Evolutionary conservation across 2,888 invertebrate genomes (phyloP).

Genomic region (Auanema freiburgensis): DNA sequence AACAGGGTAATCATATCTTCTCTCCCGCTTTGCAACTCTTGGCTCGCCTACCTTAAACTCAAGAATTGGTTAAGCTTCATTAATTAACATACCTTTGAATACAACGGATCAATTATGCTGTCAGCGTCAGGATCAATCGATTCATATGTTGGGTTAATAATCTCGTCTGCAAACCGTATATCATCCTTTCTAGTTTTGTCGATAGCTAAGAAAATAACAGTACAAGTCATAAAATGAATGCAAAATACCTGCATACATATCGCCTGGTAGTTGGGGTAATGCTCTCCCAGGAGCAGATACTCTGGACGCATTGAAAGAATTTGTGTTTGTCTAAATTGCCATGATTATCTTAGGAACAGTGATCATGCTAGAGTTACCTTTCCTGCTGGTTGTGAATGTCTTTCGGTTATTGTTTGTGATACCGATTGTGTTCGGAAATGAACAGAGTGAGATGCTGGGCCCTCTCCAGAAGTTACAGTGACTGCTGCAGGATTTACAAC

Average conservation of each 20-base stretch:
- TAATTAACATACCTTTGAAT: constrained; percentile 47
- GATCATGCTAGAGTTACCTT: constrained; percentile 9
- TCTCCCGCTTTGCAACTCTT: constrained; percentile 22
- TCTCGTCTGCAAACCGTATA: constrained; percentile 46
- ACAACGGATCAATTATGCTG: constrained; percentile 53
- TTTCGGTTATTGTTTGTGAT: constrained; percentile 20
- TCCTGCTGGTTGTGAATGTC: constrained; percentile 34
- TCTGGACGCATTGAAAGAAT: neutral
- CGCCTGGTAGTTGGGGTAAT: constrained; percentile 39
- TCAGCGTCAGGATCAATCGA: constrained; percentile 56
- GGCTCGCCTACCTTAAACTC: constrained; percentile 33
- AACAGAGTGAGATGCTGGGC: constrained; percentile 7
- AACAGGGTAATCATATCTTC: constrained; percentile 53
- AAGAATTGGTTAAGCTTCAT: neutral
- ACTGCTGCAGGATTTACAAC: constrained; percentile 19
- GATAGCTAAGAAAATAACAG: constrained; percentile 29
- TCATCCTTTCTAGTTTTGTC: constrained; percentile 37
- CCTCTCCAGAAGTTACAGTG: constrained; percentile 4
- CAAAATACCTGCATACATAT: neutral
- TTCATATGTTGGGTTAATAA: constrained; percentile 53
- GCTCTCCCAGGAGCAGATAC: constrained; percentile 33
- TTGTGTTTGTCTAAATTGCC: neutral
- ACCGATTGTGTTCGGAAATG: constrained; percentile 21
- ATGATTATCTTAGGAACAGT: neutral
- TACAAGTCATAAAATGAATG: neutral